Conservation (phyloP, 2,113 vertebrate species). For the Hyla sarda region DNA sequence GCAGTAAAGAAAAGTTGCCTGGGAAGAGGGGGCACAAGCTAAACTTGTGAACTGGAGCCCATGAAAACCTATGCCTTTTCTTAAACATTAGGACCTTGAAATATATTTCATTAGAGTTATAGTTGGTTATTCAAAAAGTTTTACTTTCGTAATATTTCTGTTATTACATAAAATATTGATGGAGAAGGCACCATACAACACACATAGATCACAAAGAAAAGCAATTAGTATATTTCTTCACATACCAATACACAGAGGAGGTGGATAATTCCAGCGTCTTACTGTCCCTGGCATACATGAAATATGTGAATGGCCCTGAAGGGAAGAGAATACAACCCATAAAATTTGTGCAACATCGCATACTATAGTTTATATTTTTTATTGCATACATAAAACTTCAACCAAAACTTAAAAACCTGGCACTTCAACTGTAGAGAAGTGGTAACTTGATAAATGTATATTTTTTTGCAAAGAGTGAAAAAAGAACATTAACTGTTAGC, state of each 20-base stretch:
- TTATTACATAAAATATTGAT: background rate
- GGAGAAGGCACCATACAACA: background rate
- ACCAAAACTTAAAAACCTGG: background rate
- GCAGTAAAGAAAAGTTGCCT: too few relatives aligned
- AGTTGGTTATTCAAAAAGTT: background rate
- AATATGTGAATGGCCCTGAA: slow-evolving; percentile 94
- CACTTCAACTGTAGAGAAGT: background rate
- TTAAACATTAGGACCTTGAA: too few relatives aligned
- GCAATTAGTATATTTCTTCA: background rate
- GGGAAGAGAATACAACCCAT: slow-evolving; percentile 44
- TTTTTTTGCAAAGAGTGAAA: background rate
- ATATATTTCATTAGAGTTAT: too few relatives aligned
- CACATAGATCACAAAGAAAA: background rate
- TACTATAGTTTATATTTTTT: slow-evolving; percentile 3
- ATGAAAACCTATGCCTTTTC: too few relatives aligned
- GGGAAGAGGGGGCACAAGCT: too few relatives aligned
- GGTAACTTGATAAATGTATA: background rate
- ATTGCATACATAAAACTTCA: background rate
- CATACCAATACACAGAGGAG: slow-evolving; percentile 95
- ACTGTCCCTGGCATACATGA: slow-evolving; percentile 98
- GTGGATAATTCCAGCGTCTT: slow-evolving; percentile 95
- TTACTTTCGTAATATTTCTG: background rate
- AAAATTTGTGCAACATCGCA: background rate
- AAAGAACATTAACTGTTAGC: background rate
- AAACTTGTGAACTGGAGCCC: too few relatives aligned